phyloP scores from a whole-genome alignment of 2,888 invertebrate genomes.

The Aplocera efformata region DNA sequence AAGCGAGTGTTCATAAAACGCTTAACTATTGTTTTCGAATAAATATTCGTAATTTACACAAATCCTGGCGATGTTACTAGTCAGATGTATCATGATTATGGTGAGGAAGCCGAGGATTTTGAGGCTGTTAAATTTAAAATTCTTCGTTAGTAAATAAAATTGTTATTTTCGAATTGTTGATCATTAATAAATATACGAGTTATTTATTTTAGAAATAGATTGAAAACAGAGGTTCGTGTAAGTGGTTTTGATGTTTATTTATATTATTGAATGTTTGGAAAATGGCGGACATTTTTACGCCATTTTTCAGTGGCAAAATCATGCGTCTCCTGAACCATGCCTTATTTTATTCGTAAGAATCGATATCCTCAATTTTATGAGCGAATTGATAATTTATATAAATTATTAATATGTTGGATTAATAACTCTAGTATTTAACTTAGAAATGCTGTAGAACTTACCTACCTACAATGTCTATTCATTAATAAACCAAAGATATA shows the following conservation, averaged over 20 bases:
- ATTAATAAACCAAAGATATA: slow-evolving; percentile 15
- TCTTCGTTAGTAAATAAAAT: slow-evolving; percentile 27
- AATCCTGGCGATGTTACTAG: slow-evolving; percentile 30
- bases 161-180: slow-evolving; percentile 20
- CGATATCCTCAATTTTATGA: neutral
- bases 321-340: slow-evolving; percentile 8
- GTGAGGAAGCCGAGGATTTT: slow-evolving; percentile 28
- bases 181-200: slow-evolving; percentile 14
- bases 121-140: slow-evolving; percentile 35
- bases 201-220: slow-evolving; percentile 26
- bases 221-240: slow-evolving; percentile 1
- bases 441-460: neutral
- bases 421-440: neutral
- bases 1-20: slow-evolving; percentile 2
- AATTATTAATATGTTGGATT: neutral
- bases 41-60: slow-evolving; percentile 7
- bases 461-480: slow-evolving; percentile 5
- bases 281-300: slow-evolving; percentile 7
- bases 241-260: slow-evolving; percentile 8
- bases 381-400: too few species aligned
- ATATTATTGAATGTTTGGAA: neutral
- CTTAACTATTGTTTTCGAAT: slow-evolving; percentile 7
- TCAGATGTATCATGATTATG: slow-evolving; percentile 27
- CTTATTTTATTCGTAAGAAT: slow-evolving; percentile 13
- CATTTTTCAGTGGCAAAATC: neutral